A percentile compares a stretch with the other conserved stretches of the same genome.
Conservation (phyloP, 2,113 vertebrate species). For the Sporophila hypoxantha region DNA sequence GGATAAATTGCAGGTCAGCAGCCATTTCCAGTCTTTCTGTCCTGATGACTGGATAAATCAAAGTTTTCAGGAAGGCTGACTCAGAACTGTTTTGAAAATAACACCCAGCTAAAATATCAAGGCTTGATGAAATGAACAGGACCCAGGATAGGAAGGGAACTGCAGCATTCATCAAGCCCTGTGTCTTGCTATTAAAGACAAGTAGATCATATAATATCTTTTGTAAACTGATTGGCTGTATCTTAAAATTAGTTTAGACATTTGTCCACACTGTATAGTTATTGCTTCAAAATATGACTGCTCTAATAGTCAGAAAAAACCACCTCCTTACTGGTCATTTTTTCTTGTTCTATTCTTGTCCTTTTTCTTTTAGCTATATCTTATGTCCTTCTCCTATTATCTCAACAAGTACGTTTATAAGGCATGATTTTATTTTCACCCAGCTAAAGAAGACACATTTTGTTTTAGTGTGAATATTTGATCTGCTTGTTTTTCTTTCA, state of each 20-base stretch:
- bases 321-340: background rate
- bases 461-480: background rate
- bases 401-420: background rate
- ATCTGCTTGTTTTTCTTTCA: background rate
- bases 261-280: background rate
- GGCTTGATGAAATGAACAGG: background rate
- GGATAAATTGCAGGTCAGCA: slow-evolving; percentile 23
- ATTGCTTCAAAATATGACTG: background rate
- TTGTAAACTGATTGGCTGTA: background rate
- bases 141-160: background rate
- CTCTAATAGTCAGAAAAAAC: background rate
- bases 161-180: background rate
- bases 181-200: background rate
- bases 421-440: background rate
- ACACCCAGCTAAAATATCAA: background rate
- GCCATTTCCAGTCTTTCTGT: background rate
- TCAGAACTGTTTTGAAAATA: slow-evolving; percentile 7
- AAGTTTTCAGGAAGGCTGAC: background rate
- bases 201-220: background rate
- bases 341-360: background rate
- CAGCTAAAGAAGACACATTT: background rate
- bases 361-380: background rate
- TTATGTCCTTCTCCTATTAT: background rate
- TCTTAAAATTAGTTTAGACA: background rate
- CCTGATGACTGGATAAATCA: background rate